Base-by-base conservation (phyloP, 2,888 invertebrate species). In the Trichogramma dendrolimi region DNA sequence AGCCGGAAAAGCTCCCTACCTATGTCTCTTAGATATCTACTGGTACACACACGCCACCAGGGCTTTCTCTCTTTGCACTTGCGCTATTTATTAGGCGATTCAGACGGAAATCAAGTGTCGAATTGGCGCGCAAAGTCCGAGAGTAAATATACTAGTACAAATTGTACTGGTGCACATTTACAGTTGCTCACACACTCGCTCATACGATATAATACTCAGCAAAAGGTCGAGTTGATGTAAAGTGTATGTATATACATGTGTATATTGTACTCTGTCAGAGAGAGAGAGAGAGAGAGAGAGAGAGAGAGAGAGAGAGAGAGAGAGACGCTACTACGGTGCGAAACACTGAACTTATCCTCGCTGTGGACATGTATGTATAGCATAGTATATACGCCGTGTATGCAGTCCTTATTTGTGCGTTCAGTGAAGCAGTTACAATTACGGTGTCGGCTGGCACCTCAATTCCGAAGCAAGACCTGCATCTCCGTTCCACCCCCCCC, bases 371-470 rank as follows among this genome's bases (percentile, higher is more conserved):
- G 27, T 27, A 27, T 27, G 27, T 27, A 27, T 27, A 27, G 27
- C 27, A 27, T 27, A 27, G 27, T 46, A 10, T 40, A 58, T 49
- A 51, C 43, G 44, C 52, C 52, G 40, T 39, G 58, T 51, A 58
- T 51, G 51, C 14, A 27, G 61, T 52, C 60, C 58, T 64, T 66
- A 27, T 27, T 55, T 44, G 58, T 54, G 53, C 52, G 58, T 60
- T 58, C 64, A 62, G 65, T 61, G 58, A 58, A 63, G 61, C 62
- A 60, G 52, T 60, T 63, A 55, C 65, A 67, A 69, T 68, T 69
- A 67, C 64, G 62, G 61, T 61, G 64, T 58, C 62, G 60, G 65
- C 60, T 46, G n/a, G 46, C n/a, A 10, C 46, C n/a, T 8, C n/a
- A 10, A n/a, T 8, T 46, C 46, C 59, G 63, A 27, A 27, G 27